phyloP scores from a whole-genome alignment of 2,797 vertebrate species.

The Clarias laeviceps region DNA sequence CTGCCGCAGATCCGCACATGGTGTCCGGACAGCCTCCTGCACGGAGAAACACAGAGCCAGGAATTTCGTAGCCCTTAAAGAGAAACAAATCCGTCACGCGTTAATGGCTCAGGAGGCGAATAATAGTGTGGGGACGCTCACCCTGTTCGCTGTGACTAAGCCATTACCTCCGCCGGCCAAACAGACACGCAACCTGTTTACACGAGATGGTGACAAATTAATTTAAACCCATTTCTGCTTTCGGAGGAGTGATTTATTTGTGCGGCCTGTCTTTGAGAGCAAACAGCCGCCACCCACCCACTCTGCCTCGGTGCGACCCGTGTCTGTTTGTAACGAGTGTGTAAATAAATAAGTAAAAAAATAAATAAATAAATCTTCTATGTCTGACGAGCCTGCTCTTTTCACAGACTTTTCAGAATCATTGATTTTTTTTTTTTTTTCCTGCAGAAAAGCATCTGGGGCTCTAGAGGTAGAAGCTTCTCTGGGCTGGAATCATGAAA shows the following conservation, averaged over 20 bases:
- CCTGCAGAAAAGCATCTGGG: background rate
- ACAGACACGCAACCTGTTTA: slow-evolving; percentile 48
- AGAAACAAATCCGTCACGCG: slow-evolving; percentile 47
- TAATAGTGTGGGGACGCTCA: slow-evolving; percentile 42
- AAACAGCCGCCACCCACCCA: slow-evolving; percentile 59
- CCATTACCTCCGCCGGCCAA: slow-evolving; percentile 56
- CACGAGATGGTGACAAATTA: slow-evolving; percentile 62
- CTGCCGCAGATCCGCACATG: background rate
- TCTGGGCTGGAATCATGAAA: background rate
- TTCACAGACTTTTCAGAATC: slow-evolving; percentile 62
- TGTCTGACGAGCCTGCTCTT: slow-evolving; percentile 59
- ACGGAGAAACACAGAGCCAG: slow-evolving; percentile 25
- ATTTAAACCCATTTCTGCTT: slow-evolving; percentile 68
- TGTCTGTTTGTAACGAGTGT: slow-evolving; percentile 64
- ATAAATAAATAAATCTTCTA: slow-evolving; percentile 31
- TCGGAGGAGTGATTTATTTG: slow-evolving; percentile 74
- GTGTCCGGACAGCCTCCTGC: background rate
- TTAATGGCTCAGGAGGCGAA: slow-evolving; percentile 43
- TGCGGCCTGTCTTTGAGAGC: slow-evolving; percentile 61
- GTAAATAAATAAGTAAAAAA: background rate
- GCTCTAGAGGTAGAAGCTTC: background rate
- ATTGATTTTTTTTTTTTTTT: slow-evolving; percentile 66
- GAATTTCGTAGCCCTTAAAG: slow-evolving; percentile 14
- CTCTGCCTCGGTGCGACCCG: slow-evolving; percentile 70
- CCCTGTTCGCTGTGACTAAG: slow-evolving; percentile 50